Evolutionary conservation across 1,140 invertebrate genomes (phyloP).

Genomic region (Acromyrmex charruanus): DNA sequence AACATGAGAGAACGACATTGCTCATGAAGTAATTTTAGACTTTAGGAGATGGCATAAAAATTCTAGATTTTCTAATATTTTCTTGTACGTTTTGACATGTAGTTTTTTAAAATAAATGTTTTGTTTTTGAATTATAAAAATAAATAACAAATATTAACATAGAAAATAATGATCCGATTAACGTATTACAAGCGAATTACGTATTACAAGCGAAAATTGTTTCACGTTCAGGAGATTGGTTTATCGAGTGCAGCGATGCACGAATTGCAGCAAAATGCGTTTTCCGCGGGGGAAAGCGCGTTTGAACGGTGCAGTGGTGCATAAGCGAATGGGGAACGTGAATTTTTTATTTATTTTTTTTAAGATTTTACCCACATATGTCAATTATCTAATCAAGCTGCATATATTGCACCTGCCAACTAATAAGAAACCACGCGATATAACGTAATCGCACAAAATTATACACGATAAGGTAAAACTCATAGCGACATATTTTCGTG

Average conservation of each 20-base stretch:
- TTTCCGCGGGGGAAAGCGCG: conserved; percentile 1
- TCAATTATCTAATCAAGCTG: conserved; percentile 34
- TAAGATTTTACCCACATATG: background rate
- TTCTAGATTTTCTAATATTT: background rate
- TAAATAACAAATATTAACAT: background rate
- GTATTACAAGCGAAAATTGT: conserved; percentile 1
- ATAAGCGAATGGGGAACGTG: background rate
- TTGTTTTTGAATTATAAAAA: background rate
- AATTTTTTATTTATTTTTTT: background rate
- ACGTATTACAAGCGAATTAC: conserved; percentile 13
- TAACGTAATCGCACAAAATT: conserved; percentile 18
- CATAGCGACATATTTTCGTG: background rate
- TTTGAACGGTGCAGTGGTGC: conserved; percentile 7
- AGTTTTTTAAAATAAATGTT: background rate
- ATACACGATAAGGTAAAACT: background rate
- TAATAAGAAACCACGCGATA: conserved; percentile 17
- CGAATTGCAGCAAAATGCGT: conserved; percentile 21
- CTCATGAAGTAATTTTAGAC: background rate
- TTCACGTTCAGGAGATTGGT: conserved; percentile 24
- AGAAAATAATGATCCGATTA: background rate
- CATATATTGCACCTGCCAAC: background rate
- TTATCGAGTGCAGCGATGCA: conserved; percentile 43
- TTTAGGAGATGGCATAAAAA: background rate
- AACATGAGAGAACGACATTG: background rate
- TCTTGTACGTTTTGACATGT: background rate